Evolutionary conservation across 2,113 vertebrate species (phyloP).

Genomic region (crab-eating macaque (Macaca fascicularis)): T2T-MFA8v1.1 NC_088384.1:115120501-115121000

Average conservation of each 20-base stretch:
- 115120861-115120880: conserved; percentile 12
- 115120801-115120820: conserved; percentile 13
- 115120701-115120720: conserved; percentile 25
- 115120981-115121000: neutral
- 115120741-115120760: neutral
- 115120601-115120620: neutral
- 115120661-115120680: neutral
- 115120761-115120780: neutral
- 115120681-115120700: conserved; percentile 3
- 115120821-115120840: neutral
- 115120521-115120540: neutral
- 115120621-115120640: neutral
- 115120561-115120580: neutral
- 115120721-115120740: neutral
- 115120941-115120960: neutral
- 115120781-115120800: neutral
- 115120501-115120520: neutral
- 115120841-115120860: neutral
- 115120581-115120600: conserved; percentile 12
- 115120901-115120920: neutral
- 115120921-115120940: neutral
- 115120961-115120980: neutral
- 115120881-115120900: neutral
- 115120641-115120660: conserved; percentile 25
- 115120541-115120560: neutral